Conservation (phyloP, 2,888 invertebrate species). For the Lutraria lutraria region DNA sequence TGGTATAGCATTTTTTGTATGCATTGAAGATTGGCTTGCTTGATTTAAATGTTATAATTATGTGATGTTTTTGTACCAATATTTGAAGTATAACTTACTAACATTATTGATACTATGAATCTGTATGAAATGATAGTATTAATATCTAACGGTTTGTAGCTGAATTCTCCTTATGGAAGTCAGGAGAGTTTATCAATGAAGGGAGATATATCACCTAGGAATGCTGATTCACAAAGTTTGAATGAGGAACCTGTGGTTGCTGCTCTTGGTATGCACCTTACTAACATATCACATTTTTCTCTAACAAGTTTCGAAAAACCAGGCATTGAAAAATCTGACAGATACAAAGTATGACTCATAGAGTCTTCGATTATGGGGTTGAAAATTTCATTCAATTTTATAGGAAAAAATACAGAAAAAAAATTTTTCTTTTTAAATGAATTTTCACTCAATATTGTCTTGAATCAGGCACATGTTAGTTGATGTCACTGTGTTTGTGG, state of each 20-base stretch:
- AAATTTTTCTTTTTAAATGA: too few species aligned
- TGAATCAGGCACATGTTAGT: too few species aligned
- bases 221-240: slow-evolving; percentile 76
- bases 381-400: too few species aligned
- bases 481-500: too few species aligned
- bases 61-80: neutral
- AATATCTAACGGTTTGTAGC: slow-evolving; percentile 73
- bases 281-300: neutral
- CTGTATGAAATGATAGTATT: slow-evolving; percentile 19
- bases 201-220: slow-evolving; percentile 75
- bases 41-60: neutral
- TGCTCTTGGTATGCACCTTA: slow-evolving; percentile 77
- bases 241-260: slow-evolving; percentile 82
- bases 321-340: slow-evolving; percentile 18
- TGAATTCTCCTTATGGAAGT: slow-evolving; percentile 86
- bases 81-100: neutral
- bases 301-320: neutral
- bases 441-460: too few species aligned
- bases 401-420: too few species aligned
- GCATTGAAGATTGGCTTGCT: neutral
- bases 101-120: neutral
- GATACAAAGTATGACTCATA: neutral
- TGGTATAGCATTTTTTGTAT: neutral
- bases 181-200: slow-evolving; percentile 84
- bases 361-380: too few species aligned